Conservation (phyloP, 2,113 vertebrate genomes). For the Brachypodius melanocephalos region DNA sequence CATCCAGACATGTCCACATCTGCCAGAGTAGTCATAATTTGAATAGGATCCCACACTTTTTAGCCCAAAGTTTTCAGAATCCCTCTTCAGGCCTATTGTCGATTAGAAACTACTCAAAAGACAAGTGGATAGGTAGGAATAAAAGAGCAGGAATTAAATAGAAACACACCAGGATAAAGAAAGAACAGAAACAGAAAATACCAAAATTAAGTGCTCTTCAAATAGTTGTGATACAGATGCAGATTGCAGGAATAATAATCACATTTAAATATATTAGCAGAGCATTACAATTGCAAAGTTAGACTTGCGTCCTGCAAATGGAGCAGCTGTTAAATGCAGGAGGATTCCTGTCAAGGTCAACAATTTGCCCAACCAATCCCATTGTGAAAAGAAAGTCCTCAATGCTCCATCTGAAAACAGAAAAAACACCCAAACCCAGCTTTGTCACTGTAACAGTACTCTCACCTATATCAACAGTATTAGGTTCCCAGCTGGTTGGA, state of each 20-base stretch:
- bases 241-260: background rate
- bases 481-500: background rate
- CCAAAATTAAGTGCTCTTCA: background rate
- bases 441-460: background rate
- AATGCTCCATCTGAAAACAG: background rate
- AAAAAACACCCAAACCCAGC: background rate
- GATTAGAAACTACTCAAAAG: background rate
- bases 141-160: background rate
- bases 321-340: background rate
- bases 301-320: background rate
- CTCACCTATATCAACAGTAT: background rate
- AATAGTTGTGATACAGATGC: background rate
- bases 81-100: background rate
- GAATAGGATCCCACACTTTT: background rate
- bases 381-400: background rate
- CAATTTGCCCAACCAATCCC: background rate
- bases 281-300: background rate
- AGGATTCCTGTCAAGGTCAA: background rate
- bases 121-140: background rate
- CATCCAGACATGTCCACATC: background rate
- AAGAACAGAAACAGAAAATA: background rate
- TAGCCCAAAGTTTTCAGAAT: background rate
- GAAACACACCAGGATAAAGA: background rate
- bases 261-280: background rate
- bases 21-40: background rate